Evolutionary conservation across 2,113 vertebrate genomes (phyloP).

Genomic region (Xenopus laevis): DNA sequence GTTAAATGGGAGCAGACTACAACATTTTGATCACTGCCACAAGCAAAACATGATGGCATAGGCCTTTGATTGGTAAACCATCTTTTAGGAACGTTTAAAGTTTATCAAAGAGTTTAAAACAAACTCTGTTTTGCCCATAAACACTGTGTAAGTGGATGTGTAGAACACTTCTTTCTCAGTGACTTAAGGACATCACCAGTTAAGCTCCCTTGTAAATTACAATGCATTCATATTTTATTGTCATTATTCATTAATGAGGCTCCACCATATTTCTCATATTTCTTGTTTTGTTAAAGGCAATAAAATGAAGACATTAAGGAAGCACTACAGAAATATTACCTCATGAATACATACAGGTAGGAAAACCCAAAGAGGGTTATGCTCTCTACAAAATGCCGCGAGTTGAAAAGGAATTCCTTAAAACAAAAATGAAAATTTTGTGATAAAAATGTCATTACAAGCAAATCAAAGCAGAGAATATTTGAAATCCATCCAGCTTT

Average conservation of each 20-base stretch:
- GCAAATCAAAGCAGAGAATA: background rate
- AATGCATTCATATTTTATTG: conserved; percentile 23
- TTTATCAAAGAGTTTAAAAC: background rate
- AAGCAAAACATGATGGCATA: conserved; percentile 1
- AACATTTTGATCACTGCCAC: too few relatives aligned
- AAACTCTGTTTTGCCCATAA: too few relatives aligned
- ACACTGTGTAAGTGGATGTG: too few relatives aligned
- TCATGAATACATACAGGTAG: conserved; percentile 8
- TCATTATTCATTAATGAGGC: conserved; percentile 20
- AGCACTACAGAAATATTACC: conserved; percentile 14
- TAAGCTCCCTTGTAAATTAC: conserved; percentile 1
- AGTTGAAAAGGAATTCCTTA: background rate
- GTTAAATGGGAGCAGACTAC: too few relatives aligned
- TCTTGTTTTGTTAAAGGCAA: background rate
- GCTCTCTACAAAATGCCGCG: background rate
- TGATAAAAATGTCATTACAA: background rate
- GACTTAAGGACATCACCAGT: background rate
- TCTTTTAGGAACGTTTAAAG: background rate
- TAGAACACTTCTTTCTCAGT: background rate
- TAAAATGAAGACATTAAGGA: conserved; percentile 3
- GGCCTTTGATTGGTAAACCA: too few relatives aligned
- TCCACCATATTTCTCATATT: conserved; percentile 19
- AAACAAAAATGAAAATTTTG: background rate
- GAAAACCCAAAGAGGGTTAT: background rate
- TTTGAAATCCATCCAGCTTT: background rate